Evolutionary conservation across 2,113 vertebrate genomes (phyloP).

Genomic region (Struthidea cinerea): DNA sequence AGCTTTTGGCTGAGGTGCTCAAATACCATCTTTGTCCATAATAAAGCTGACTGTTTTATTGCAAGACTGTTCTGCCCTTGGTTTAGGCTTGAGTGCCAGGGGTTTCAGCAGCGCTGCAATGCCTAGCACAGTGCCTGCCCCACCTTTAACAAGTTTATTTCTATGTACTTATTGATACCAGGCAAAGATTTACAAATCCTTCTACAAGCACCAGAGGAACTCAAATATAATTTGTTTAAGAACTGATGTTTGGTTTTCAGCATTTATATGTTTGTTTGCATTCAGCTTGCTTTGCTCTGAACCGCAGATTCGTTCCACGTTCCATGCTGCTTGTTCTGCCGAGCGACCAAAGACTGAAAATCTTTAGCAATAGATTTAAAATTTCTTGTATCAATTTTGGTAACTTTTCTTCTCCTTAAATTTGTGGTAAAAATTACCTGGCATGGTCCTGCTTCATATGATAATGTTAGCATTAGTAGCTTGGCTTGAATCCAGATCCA

Average conservation of each 20-base stretch:
- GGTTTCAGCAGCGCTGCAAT: background rate
- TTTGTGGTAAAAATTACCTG: slow-evolving; percentile 4
- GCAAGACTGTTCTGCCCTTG: background rate
- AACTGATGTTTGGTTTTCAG: background rate
- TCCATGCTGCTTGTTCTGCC: background rate
- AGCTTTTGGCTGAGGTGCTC: background rate
- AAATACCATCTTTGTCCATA: background rate
- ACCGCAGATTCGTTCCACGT: rapidly evolving
- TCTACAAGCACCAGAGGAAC: background rate
- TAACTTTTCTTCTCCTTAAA: background rate
- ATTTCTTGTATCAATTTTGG: background rate
- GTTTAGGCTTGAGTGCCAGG: background rate
- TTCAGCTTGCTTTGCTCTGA: background rate
- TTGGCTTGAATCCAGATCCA: background rate
- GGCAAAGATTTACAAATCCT: background rate
- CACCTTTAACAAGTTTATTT: background rate
- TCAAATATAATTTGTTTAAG: background rate
- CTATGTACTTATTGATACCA: background rate
- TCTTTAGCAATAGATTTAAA: background rate
- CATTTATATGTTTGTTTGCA: background rate
- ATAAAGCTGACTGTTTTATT: background rate
- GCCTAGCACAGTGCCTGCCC: background rate
- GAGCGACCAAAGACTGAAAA: background rate
- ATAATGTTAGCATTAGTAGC: background rate
- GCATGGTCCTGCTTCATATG: background rate